phyloP scores from a whole-genome alignment of 1,140 invertebrate species.

The Mya arenaria region DNA sequence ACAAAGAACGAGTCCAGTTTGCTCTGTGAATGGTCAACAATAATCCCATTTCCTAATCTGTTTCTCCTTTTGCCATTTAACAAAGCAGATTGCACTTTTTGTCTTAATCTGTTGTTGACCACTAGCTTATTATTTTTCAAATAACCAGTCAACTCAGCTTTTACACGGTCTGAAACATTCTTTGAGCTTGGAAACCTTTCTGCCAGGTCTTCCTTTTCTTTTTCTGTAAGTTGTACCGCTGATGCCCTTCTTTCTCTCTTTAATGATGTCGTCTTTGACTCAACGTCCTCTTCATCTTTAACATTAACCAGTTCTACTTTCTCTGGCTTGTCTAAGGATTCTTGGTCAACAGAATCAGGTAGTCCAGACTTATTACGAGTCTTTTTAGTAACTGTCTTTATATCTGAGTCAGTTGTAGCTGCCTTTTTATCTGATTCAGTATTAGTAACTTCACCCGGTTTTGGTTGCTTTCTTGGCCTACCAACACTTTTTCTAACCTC shows the following conservation, averaged over 20 bases:
- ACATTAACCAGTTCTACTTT: background rate
- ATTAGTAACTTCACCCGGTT: slow-evolving; percentile 15
- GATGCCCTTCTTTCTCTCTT: slow-evolving; percentile 48
- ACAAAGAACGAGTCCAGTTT: slow-evolving; percentile 61
- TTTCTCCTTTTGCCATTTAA: slow-evolving; percentile 43
- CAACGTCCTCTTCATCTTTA: background rate
- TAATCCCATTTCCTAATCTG: slow-evolving; percentile 56
- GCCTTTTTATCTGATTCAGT: background rate
- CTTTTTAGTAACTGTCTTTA: background rate
- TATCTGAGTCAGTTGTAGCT: background rate
- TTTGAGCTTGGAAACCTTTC: slow-evolving; percentile 54
- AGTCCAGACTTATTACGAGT: slow-evolving; percentile 38
- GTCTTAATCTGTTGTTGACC: slow-evolving; percentile 63
- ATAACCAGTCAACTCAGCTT: slow-evolving; percentile 63
- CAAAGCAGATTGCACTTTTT: slow-evolving; percentile 61
- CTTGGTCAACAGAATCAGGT: slow-evolving; percentile 1
- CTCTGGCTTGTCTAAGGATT: background rate
- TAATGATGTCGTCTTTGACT: slow-evolving; percentile 11
- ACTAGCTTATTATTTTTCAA: slow-evolving; percentile 66
- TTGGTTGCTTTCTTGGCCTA: background rate
- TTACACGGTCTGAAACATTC: slow-evolving; percentile 64
- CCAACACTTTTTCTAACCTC: background rate
- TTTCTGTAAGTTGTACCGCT: slow-evolving; percentile 32
- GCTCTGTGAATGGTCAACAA: slow-evolving; percentile 52
- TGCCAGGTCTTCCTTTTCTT: slow-evolving; percentile 52